These are phyloP conservation scores for Arothron firmamentum DNA, from an alignment of 2,113 vertebrate genomes.

Conservation along the genomic window DNA sequence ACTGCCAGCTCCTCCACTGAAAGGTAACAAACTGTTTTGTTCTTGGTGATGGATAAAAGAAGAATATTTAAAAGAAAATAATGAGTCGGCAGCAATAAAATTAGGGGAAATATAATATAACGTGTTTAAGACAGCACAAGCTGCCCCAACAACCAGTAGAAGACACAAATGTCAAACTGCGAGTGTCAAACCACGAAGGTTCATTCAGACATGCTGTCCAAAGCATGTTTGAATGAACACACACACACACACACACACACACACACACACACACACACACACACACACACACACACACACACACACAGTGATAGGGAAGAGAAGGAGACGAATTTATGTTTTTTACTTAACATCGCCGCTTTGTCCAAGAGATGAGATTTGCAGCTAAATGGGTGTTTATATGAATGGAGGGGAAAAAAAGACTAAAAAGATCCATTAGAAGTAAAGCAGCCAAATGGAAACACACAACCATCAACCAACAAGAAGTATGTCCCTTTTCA, in stretches of 20 bases:
- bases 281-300: too few relatives aligned
- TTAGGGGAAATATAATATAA: background rate
- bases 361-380: slow-evolving; percentile 40
- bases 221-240: too few relatives aligned
- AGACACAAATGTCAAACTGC: background rate
- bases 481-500: slow-evolving; percentile 56
- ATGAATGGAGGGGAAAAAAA: slow-evolving; percentile 54
- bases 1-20: slow-evolving; percentile 87
- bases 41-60: background rate
- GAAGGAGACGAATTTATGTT: slow-evolving; percentile 19
- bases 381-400: slow-evolving; percentile 55
- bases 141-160: background rate
- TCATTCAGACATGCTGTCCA: background rate
- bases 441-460: slow-evolving; percentile 59
- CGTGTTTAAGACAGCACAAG: background rate
- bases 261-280: too few relatives aligned
- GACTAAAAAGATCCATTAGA: slow-evolving; percentile 72
- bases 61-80: background rate
- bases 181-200: background rate
- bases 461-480: slow-evolving; percentile 44
- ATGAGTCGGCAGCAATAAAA: too few relatives aligned
- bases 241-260: too few relatives aligned
- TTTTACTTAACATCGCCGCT: slow-evolving; percentile 51
- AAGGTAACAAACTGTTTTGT: slow-evolving; percentile 72
- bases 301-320: too few relatives aligned